Evolutionary conservation across 2,888 invertebrate species (phyloP), one percentile per base, ranked within the genome.

Genomic region (Gandaritis pyraliata): DNA sequence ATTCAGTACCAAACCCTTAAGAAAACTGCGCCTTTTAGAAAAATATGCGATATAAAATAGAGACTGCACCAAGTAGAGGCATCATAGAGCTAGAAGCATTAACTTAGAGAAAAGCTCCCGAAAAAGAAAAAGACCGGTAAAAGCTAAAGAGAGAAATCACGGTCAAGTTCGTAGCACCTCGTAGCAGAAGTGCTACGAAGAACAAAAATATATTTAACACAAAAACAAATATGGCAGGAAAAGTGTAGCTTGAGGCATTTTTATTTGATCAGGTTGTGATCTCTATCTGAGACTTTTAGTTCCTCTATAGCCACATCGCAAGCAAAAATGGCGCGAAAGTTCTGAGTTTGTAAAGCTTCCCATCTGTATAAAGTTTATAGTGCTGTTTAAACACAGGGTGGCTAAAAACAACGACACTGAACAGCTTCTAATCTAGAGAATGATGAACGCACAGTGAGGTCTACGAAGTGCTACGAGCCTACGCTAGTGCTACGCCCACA

Each of bases 291-390:
- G 51, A 46, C n/a, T 43, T 23, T 23, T 52, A 30, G 8, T 48
- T 47, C 41, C n/a, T 38, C 39, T 12, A 23, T 15, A 49, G 30
- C 16, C 49, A 43, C 23, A 48, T 48, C n/a, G 49, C 15, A 60
- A 60, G 53, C 45, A 39, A 55, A 45, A 38, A 41, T 13, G 47
- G 10, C 29, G 50, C 58, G 47, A 46, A 39, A 13, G 33, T 13
- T 50, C 39, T 12, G 39, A 16, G 48, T 53, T 59, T 48, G 52
- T 58, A 64, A 64, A 70, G 63, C 51, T 66, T 69, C 67, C 70
- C 70, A 65, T 63, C 62, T 63, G 61, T 61, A 33, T 48, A 53
- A 54, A 46, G 38, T 50, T 62, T 56, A 65, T 38, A 70, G 70
- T 72, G 70, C 55, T 56, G 43, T 61, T 61, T 59, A 23, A 5